A percentile compares a stretch with the other conserved stretches of the same genome.
phyloP scores from a whole-genome alignment of 2,888 invertebrate species.

The Drosophila anceps region DNA sequence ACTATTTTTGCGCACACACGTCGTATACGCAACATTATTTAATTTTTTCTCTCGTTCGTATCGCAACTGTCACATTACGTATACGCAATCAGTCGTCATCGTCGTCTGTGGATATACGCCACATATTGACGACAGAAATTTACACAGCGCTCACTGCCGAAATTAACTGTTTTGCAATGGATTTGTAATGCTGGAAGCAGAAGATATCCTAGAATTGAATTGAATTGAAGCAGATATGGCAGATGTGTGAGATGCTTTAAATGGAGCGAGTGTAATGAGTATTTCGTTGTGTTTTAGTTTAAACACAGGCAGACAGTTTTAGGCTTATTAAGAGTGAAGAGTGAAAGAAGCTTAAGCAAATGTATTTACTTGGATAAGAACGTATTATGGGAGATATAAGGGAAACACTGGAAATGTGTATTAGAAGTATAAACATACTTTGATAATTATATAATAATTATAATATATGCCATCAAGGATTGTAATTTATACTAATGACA shows the following conservation, averaged over 20 bases:
- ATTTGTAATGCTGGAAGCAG: too few relatives aligned
- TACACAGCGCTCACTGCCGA: slow-evolving; percentile 22
- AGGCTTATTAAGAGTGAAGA: background rate
- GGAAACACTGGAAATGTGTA: too few relatives aligned
- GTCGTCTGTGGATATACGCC: slow-evolving; percentile 40
- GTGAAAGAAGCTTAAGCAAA: background rate
- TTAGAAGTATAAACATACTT: too few relatives aligned
- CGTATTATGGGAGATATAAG: too few relatives aligned
- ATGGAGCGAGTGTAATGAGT: background rate
- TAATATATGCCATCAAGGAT: too few relatives aligned
- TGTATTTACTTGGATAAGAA: too few relatives aligned
- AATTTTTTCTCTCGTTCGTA: slow-evolving; percentile 5
- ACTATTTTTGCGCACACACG: slow-evolving; percentile 47
- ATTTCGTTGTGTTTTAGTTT: background rate
- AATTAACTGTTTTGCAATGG: slow-evolving; percentile 35
- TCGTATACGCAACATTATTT: slow-evolving; percentile 70
- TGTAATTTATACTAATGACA: too few relatives aligned
- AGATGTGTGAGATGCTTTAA: background rate
- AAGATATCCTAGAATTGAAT: slow-evolving; percentile 15
- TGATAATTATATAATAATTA: too few relatives aligned
- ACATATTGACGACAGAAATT: slow-evolving; percentile 59
- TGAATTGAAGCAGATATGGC: background rate
- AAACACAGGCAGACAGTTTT: background rate
- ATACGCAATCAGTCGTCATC: slow-evolving; percentile 75
- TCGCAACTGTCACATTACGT: slow-evolving; percentile 77